Evolutionary conservation across 2,888 invertebrate genomes (phyloP), one percentile per base, ranked within the genome.

Genomic region (Hirtodrosophila alboralis): DNA sequence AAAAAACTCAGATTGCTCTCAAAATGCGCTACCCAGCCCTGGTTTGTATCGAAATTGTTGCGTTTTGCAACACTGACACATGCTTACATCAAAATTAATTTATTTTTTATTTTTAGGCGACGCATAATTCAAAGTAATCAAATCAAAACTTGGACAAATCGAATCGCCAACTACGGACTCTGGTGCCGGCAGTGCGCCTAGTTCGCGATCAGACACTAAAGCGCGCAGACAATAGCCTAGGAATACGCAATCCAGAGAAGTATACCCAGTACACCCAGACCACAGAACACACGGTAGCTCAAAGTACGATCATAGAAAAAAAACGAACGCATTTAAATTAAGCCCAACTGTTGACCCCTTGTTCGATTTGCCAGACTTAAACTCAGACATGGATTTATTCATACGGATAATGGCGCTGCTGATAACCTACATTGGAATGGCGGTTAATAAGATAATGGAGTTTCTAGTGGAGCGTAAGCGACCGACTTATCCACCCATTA

Each of bases 401-500:
- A 21, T 87, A 34, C 85, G 83, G 7, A 26, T 86, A n/a, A 2
- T 87, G 7, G 70, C 72, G 14, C 33, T 68, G 0, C 31, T 88
- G 16, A 23, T 83, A 3, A 84, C 73, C 48, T 47, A 66, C 8
- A 3, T 87, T 16, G 78, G 77, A 1, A 51, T 68, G 7, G 3
- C 83, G 4, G 26, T 86, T 13, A 88, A 85, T 45, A 58, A 40
- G 1, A 10, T 87, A 1, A 23, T 80, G 12, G 76, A 78, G 21
- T 38, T 66, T n/a, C 2, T 83, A 2, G 2, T 73, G n/a, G 41
- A 61, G 3, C 67, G 67, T 1, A 48, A 61, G 21, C 47, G n/a
- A 9, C 86, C 89, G 6, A 41, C 52, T 0, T 88, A 73, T 58
- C 80, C 84, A 7, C 58, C 78, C 3, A 88, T 89, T 3, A 34